Conservation (phyloP, 2,797 vertebrate genomes). For the Austrolebias charrua region DNA sequence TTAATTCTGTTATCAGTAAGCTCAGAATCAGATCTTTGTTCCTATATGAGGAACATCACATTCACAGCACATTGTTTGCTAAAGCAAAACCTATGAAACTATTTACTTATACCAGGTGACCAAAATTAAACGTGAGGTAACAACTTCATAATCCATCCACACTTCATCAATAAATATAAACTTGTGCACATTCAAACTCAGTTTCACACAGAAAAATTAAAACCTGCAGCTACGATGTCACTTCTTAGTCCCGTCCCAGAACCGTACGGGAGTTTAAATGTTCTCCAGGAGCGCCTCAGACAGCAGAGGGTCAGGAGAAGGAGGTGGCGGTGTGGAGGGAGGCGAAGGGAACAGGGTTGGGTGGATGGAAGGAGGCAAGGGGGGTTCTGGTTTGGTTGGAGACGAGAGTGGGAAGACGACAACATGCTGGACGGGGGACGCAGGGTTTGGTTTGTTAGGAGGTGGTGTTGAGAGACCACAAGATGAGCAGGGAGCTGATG, state of each 20-base stretch:
- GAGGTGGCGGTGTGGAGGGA: slow-evolving; percentile 60
- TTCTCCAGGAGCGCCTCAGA: slow-evolving; percentile 63
- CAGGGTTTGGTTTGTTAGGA: slow-evolving; percentile 4
- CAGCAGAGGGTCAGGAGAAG: slow-evolving; percentile 33
- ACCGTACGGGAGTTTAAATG: slow-evolving; percentile 11
- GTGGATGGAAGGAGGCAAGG: slow-evolving; percentile 43
- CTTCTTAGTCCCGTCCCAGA: neutral
- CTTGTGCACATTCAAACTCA: slow-evolving; percentile 60
- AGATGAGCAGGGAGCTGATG: slow-evolving; percentile 4
- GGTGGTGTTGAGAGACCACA: slow-evolving; percentile 21
- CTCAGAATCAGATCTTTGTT: neutral
- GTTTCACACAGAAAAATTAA: neutral
- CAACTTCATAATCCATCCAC: slow-evolving; percentile 30
- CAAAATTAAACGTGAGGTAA: slow-evolving; percentile 34
- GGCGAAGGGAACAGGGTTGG: slow-evolving; percentile 65
- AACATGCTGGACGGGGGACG: slow-evolving; percentile 22
- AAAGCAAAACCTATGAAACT: slow-evolving; percentile 24
- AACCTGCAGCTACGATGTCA: slow-evolving; percentile 11
- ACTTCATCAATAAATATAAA: slow-evolving; percentile 62
- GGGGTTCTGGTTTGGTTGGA: slow-evolving; percentile 36
- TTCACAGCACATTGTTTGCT: slow-evolving; percentile 14
- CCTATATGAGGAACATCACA: neutral
- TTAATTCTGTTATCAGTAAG: neutral
- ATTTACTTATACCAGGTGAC: neutral
- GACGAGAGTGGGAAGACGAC: slow-evolving; percentile 45